Base-by-base conservation (phyloP, 2,888 invertebrate species). In the Metellina segmentata region DNA sequence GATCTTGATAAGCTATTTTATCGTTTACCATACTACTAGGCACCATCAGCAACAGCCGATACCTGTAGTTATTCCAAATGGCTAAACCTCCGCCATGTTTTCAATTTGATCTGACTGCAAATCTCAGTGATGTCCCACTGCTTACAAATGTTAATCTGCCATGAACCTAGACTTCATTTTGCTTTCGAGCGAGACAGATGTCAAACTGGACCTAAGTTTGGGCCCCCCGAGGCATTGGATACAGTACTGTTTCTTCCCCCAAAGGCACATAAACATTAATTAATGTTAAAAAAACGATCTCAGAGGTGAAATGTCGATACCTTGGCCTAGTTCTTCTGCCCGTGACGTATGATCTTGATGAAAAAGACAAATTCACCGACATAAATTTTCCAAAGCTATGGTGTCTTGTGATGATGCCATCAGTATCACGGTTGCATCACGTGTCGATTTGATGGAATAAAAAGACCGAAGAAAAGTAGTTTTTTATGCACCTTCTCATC, bases 301-400 rank as follows among this genome's bases (percentile, higher is more conserved):
- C 51, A n/a, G 74, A 78, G 91, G 87, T 82, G 77, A 91, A 91
- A 91, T 87, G 87, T 87, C 91, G 52, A 78, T 87, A 91, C 91
- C 91, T 91, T 91, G 91, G 91, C 91, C 91, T 87, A 51, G 49
- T 72, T 91, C 34, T 81, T 69, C 4, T 34, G 52, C 85, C 72
- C 61, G 61, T 88, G 83, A 91, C 71, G 83, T 83, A 91, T 78
- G 81, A 61, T 49, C 19, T 13, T 11, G 51, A 34, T 49, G 82
- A 86, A 83, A 78, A 82, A 77, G 91, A 87, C 83, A 49, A 83
- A 91, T 91, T 48, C 49, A 69, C 52, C n/a, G 48, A 52, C 87
- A 72, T 71, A n/a, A 52, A 71, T 19, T 61, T n/a, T 19, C 7
- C 53, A 49, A 85, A 61, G 61, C 16, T 72, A 19, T 9, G 11